phyloP scores from a whole-genome alignment of 2,797 vertebrate species.

The Cryptoprocta ferox region DNA sequence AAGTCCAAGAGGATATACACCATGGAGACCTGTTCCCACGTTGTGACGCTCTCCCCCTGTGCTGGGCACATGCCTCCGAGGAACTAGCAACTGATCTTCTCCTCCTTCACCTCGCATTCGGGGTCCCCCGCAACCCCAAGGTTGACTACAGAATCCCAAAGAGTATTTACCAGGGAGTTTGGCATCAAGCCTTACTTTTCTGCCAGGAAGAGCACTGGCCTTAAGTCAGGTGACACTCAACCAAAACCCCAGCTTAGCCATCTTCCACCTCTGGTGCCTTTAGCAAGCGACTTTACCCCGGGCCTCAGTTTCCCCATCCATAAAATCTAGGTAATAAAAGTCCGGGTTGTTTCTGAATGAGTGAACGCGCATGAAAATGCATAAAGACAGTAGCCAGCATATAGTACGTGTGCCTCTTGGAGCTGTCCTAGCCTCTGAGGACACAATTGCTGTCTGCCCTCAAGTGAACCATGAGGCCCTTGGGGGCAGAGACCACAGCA shows the following conservation, averaged over 20 bases:
- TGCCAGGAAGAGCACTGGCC: background rate
- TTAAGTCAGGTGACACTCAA: background rate
- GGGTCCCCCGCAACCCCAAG: too few relatives aligned
- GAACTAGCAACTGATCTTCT: background rate
- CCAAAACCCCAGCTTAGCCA: background rate
- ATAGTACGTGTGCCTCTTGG: fast-evolving
- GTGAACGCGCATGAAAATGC: background rate
- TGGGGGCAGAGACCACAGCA: background rate
- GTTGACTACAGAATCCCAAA: background rate
- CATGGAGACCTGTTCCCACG: background rate
- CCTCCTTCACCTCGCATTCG: background rate
- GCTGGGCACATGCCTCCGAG: background rate
- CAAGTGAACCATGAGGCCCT: background rate
- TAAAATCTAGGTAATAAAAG: background rate
- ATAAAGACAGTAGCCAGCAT: background rate
- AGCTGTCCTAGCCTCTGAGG: background rate
- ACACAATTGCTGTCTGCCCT: background rate
- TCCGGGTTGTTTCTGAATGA: background rate
- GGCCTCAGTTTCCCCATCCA: background rate
- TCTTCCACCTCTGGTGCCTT: background rate
- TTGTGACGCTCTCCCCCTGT: background rate
- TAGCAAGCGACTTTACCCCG: background rate
- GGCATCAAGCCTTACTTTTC: background rate
- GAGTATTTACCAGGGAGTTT: background rate
- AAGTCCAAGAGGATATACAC: background rate